Evolutionary conservation across 2,113 vertebrate genomes (phyloP), one percentile per base, ranked within the genome.

Genomic region (Xiphophorus maculatus): DNA sequence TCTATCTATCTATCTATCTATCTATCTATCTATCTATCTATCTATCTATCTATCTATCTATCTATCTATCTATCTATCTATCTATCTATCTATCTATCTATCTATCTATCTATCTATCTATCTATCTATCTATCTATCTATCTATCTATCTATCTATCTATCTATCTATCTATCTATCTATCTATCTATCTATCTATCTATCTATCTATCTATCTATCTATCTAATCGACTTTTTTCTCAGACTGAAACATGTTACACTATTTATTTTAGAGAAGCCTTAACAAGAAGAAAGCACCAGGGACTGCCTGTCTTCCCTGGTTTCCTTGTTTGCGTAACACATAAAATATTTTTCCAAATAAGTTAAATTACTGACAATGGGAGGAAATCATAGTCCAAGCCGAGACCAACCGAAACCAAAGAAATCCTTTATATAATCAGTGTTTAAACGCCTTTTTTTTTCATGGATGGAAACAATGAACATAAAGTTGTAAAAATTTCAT

Each of bases 291-390:
- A 81, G 65, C 71, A 84, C 70, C 67, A 29, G 61, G 27, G 66
- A 68, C 48, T 74, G 70, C 64, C 84, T 87, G 58, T 90, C 80
- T 87, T 83, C 42, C 78, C 76, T 70, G n/a, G 40, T 32, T 42
- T 82, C 75, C 69, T 69, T 85, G 86, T 90, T 88, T 86, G 82
- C 64, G 0, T 60, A 83, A 81, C 35, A 85, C 77, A 81, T 76
- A 66, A 89, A 80, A 86, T 74, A 68, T 75, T 91, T 86, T 73
- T 87, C 78, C 69, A 85, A 89, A 83, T 83, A 88, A 76, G 81
- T 76, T 35, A 62, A 58, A 82, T 80, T 87, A 84, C 30, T 63
- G 40, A 83, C 77, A 80, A 28, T 62, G 58, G 67, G 42, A 17
- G 19, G 22, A 60, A 12, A 42, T 42, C 14, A 3, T 15, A 42